These are phyloP conservation scores for Pituophis catenifer DNA, from an alignment of 2,113 vertebrate species.

Conservation along the genomic window DNA sequence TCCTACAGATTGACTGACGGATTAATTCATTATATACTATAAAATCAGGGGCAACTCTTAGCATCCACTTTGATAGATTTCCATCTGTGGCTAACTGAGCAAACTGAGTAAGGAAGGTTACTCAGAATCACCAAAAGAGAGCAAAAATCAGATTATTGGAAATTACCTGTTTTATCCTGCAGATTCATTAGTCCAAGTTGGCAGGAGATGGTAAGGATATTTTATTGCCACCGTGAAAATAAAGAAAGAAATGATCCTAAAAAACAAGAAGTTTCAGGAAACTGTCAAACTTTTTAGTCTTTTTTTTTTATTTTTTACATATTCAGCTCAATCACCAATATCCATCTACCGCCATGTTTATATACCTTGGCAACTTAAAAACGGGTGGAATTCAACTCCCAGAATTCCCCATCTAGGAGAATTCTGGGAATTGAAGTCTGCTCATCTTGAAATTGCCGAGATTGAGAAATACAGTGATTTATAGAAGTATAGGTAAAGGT, in stretches of 20 bases:
- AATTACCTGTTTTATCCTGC: constrained; percentile 63
- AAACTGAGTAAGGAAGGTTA: neutral
- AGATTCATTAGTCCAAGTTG: constrained; percentile 64
- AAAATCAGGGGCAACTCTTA: neutral
- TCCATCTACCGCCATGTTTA: neutral
- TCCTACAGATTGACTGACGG: neutral
- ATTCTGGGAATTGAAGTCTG: neutral
- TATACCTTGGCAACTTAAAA: neutral
- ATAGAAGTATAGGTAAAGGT: too few species aligned
- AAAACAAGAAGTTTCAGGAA: constrained; percentile 46
- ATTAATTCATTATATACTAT: neutral
- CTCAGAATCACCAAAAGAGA: constrained; percentile 9
- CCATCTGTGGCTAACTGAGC: neutral
- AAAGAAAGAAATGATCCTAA: constrained; percentile 55
- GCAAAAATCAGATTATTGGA: constrained; percentile 6
- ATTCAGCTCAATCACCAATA: neutral
- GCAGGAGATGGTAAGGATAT: constrained; percentile 43
- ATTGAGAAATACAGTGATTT: neutral
- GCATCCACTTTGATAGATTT: neutral
- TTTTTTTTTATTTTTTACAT: neutral
- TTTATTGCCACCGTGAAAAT: constrained; percentile 57
- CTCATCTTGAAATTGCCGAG: neutral
- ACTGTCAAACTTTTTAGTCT: neutral
- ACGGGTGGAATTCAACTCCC: neutral
- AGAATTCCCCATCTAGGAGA: neutral